Evolutionary conservation across 2,797 vertebrate genomes (phyloP), one percentile per base, ranked within the genome.

Genomic region (Semotilus atromaculatus): DNA sequence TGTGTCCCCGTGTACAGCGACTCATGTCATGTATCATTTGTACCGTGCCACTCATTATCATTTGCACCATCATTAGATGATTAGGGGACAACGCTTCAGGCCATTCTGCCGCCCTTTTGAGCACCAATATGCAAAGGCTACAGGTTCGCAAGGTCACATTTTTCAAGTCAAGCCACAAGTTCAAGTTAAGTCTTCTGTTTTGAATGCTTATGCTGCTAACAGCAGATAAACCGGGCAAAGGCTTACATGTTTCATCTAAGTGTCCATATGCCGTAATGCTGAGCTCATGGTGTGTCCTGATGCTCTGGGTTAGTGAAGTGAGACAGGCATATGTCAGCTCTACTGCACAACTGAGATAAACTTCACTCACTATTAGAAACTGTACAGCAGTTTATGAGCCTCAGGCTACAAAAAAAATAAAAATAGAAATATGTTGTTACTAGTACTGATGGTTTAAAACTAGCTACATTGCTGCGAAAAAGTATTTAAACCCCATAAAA

Each of bases 11-110:
- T 34, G 73, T 58, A 70, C 62, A 91, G 90, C 88, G 86, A 85
- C 89, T 7, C 67, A 90, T 91, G 92, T 92, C 93, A 91, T 90
- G 89, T 93, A 91, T 89, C 26, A 86, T 94, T 93, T 91, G 90
- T 86, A 79, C 79, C 68, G 8, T 23, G 86, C 48, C 40, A 76
- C 83, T 88, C 82, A 84, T 89, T 88, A 89, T 88, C 90, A 91
- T 86, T 55, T 55, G 70, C 71, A 84, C 90, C 89, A 91, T 93
- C 89, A 92, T 85, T 83, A 88, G 82, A 90, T 90, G 91, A 92
- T 93, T 91, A 93, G 1, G 0, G 83, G 23, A 16, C 31, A 68
- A 31, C 11, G 36, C 55, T 45, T 62, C 13, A 51, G 48, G 23
- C 77, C 64, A 48, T 90, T 66, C 6, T 11, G 88, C 70, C 88